Conservation (phyloP, 2,797 vertebrate species). For the Chaetophractus vellerosus region DNA sequence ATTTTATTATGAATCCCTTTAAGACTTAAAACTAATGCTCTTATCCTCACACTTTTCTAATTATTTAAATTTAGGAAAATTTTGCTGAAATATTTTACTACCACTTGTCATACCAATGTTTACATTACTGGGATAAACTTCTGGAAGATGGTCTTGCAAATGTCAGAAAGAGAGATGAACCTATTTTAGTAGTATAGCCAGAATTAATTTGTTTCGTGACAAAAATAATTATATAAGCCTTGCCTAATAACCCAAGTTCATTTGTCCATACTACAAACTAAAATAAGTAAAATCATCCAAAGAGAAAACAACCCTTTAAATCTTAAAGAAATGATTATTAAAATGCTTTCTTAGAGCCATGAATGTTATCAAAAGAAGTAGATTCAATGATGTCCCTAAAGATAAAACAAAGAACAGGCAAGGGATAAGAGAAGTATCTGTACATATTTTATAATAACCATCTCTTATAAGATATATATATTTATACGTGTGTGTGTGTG, state of each 20-base stretch:
- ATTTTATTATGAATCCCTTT: constrained; percentile 25
- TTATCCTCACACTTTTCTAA: not conserved
- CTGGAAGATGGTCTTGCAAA: not conserved
- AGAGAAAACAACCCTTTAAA: not conserved
- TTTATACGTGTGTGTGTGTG: too few relatives aligned
- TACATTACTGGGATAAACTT: not conserved
- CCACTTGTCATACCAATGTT: not conserved
- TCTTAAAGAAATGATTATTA: not conserved
- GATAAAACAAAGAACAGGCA: too few relatives aligned
- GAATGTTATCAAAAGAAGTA: not conserved
- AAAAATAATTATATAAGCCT: not conserved
- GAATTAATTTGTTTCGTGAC: not conserved
- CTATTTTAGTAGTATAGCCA: not conserved
- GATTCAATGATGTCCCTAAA: not conserved
- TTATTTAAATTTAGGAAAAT: constrained; percentile 24
- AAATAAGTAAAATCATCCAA: not conserved
- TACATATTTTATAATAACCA: too few relatives aligned
- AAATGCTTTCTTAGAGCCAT: not conserved
- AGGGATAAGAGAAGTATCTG: too few relatives aligned
- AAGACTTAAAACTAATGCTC: not conserved
- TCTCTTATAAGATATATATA: too few relatives aligned
- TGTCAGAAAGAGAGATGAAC: not conserved
- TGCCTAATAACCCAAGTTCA: not conserved
- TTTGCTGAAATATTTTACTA: not conserved
- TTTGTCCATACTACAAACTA: not conserved